Base-by-base conservation (phyloP, 2,888 invertebrate genomes). In the Crepidodera aurea region DNA sequence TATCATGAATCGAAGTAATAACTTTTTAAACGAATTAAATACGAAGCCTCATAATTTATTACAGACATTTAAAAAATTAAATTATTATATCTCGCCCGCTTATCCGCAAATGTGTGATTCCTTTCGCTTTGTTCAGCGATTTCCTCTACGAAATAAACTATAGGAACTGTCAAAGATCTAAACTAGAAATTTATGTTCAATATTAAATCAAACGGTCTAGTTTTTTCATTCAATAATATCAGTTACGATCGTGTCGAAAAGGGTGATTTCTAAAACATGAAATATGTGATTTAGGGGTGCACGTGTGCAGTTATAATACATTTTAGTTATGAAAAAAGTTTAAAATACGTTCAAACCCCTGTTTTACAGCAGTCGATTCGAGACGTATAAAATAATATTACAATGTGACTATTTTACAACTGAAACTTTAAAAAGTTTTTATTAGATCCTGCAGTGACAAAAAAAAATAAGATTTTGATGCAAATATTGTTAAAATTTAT, bases 201-300 rank as follows among this genome's bases (percentile, higher is more conserved):
- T 51, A 66, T 59, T 66, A 62, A 62, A 68, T 64, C 64, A 61
- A 46, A 19, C 61, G 54, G 39, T 60, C 18, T 34, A 58, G 15
- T 60, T 68, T 68, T 63, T 44, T n/a, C n/a, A 51, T 68, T 63
- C 62, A 64, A 63, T 68, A 65, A 66, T 68, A 68, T 64, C 66
- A 62, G 66, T 67, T 65, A 66, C 65, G 57, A 62, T 64, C 63
- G 58, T 46, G 51, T 46, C 48, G 63, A 60, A 67, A 67, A 69
- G 69, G 69, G 69, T 67, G 69, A 64, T 69, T 64, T 67, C 60
- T 62, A 65, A 65, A 65, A 69, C 50, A 65, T 59, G 63, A 65
- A 65, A 65, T 65, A 67, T 65, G 37, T 56, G 61, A 57, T 58
- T 54, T 57, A 65, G 64, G 69, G 66, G 59, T 60, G 42, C 61